Evolutionary conservation across 2,113 vertebrate species (phyloP).

Genomic region (Melanerpes formicivorus): DNA sequence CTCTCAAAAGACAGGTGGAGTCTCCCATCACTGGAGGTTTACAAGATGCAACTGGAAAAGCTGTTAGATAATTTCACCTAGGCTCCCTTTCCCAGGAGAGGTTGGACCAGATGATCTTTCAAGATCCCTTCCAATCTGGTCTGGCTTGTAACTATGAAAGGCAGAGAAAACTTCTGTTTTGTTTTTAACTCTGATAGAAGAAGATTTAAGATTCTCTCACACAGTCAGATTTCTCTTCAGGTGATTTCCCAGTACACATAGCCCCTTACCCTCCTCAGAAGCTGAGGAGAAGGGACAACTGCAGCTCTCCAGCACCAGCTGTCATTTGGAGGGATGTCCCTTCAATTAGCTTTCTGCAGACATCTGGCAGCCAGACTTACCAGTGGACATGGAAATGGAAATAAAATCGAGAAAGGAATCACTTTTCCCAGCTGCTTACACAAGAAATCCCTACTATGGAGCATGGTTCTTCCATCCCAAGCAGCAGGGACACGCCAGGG

Average conservation of each 20-base stretch:
- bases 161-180: neutral
- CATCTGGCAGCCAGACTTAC: neutral
- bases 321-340: neutral
- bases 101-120: neutral
- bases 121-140: neutral
- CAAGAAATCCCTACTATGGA: neutral
- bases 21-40: neutral
- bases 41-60: neutral
- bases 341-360: neutral
- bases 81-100: neutral
- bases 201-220: neutral
- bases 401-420: neutral
- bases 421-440: neutral
- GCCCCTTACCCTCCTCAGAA: neutral
- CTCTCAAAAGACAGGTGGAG: neutral
- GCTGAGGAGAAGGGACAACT: neutral
- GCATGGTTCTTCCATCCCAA: neutral
- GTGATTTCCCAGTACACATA: neutral
- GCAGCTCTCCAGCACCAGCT: fast-evolving
- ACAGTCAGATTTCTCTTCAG: neutral
- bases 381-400: neutral
- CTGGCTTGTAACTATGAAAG: neutral
- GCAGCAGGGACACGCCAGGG: neutral
- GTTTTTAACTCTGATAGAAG: neutral
- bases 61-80: neutral